Evolutionary conservation across 2,113 vertebrate genomes (phyloP).

Genomic region (Ceyx margarethae): DNA sequence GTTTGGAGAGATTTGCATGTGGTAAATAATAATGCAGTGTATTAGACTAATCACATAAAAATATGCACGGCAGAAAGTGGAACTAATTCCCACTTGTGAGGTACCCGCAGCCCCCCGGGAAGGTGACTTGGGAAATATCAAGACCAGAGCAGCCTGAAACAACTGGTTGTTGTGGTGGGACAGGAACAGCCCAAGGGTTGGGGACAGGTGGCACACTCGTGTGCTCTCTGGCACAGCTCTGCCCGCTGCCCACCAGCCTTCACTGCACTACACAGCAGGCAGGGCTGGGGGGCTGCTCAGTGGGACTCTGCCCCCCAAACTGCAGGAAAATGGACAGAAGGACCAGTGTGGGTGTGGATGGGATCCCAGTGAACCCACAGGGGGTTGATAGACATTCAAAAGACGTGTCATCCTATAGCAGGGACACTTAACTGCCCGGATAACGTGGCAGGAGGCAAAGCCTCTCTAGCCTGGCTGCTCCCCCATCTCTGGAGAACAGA

Average conservation of each 20-base stretch:
- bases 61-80: background rate
- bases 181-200: background rate
- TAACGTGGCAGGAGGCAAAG: background rate
- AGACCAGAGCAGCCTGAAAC: background rate
- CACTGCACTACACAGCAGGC: background rate
- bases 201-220: background rate
- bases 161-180: background rate
- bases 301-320: background rate
- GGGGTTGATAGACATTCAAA: background rate
- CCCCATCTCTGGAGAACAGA: background rate
- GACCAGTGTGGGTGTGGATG: rapidly evolving
- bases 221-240: background rate
- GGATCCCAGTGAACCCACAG: background rate
- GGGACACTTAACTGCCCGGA: background rate
- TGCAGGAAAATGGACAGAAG: background rate
- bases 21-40: slow-evolving; percentile 24
- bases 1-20: background rate
- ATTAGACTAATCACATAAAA: slow-evolving; percentile 30
- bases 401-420: rapidly evolving
- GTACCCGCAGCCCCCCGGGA: background rate
- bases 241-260: background rate
- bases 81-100: background rate
- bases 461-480: rapidly evolving
- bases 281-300: rapidly evolving
- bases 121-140: background rate